Evolutionary conservation across 2,113 vertebrate genomes (phyloP), one percentile per base, ranked within the genome.

Genomic region (Xyliphius kryptos): DNA sequence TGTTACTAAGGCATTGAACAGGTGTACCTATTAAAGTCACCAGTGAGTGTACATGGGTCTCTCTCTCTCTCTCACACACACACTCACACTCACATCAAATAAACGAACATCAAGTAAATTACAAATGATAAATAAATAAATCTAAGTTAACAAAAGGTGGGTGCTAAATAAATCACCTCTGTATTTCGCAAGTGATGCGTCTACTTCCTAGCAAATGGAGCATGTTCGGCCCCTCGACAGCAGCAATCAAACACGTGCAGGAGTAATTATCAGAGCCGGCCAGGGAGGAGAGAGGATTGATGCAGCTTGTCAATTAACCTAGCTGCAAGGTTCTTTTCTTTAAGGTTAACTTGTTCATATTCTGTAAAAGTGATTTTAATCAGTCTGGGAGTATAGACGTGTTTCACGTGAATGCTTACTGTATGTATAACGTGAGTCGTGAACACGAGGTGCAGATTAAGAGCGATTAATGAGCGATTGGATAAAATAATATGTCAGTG

Each of bases 271-370:
- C 85, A 89, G 46, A 46, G 15, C 16, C 3, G 55, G 44, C 26
- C 86, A 79, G 72, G 69, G 61, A 72, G 81, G 82, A 82, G 78
- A 78, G 79, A 81, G 83, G 88, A 88, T 87, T 86, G 81, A 88
- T 89, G 85, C 72, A 75, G 84, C 88, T 88, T 88, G 84, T 91
- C 86, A 84, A 83, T 89, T 81, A 82, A 74, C 82, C 73, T 86
- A 86, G 86, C 91, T 91, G 80, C 79, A 80, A 87, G 86, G 87
- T 86, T 85, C 78, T 86, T 81, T 88, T 72, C 73, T 50, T 21
- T 89, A 92, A 88, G 87, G 81, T 90, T 90, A 86, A 85, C 80
- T 84, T 84, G 82, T 87, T 88, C 73, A 77, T 83, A 80, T 87
- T 66, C 73, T 17, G 83, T n/a, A n/a, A n/a, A n/a, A n/a, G n/a